These are phyloP conservation scores for Clarias gariepinus DNA, from an alignment of 2,113 vertebrate species.

Conservation along the genomic window DNA sequence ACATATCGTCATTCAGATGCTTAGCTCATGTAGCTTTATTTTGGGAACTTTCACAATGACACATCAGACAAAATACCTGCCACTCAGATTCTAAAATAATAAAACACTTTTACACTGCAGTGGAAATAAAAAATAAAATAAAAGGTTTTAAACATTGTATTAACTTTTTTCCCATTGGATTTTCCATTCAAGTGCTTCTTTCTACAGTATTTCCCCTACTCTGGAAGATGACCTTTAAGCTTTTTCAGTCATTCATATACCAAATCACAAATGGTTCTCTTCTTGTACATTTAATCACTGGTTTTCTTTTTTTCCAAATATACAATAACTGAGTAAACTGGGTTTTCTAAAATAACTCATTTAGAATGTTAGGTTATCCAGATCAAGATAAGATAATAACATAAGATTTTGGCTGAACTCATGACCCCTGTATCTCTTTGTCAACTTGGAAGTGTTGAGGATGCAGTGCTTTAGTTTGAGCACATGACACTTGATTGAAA, in stretches of 20 bases:
- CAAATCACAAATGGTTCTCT: constrained; percentile 9
- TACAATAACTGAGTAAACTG: not conserved
- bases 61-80: not conserved
- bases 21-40: constrained; percentile 44
- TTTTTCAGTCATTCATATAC: not conserved
- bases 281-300: not conserved
- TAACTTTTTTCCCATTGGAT: too few relatives aligned
- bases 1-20: constrained; percentile 44
- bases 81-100: not conserved
- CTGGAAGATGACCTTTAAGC: not conserved
- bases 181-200: not conserved
- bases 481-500: constrained; percentile 9
- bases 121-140: not conserved
- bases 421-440: not conserved
- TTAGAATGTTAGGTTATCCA: constrained; percentile 9
- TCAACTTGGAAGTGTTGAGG: not conserved
- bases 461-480: constrained; percentile 8
- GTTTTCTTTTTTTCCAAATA: too few relatives aligned
- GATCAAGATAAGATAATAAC: not conserved
- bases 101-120: not conserved
- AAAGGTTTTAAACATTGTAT: not conserved
- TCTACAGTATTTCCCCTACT: not conserved
- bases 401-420: constrained; percentile 1
- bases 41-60: constrained; percentile 4
- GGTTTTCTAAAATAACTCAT: constrained; percentile 27